These are phyloP conservation scores for Stramonita haemastoma DNA, from an alignment of 2,888 invertebrate species.

Conservation along the genomic window DNA sequence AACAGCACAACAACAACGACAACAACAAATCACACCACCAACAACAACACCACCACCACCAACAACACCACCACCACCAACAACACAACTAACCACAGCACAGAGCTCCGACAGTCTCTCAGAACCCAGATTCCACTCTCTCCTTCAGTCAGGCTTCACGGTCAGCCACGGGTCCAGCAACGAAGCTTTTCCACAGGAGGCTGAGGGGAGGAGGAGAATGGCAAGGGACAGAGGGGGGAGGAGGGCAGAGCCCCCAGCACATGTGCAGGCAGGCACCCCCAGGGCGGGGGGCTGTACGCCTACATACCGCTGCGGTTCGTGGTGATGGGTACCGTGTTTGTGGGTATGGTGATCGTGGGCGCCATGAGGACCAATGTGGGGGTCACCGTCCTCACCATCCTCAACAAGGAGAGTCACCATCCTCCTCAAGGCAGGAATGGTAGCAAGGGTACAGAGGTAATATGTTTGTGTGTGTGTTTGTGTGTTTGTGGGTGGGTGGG, in stretches of 20 bases:
- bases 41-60: too few species aligned
- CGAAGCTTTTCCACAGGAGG: background rate
- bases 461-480: too few species aligned
- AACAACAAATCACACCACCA: too few species aligned
- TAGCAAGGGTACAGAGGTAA: too few species aligned
- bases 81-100: background rate
- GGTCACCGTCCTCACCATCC: slow-evolving; percentile 71
- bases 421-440: too few species aligned
- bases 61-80: too few species aligned
- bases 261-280: background rate
- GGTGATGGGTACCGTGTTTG: slow-evolving; percentile 59
- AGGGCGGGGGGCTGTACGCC: background rate
- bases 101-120: background rate
- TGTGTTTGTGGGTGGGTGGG: too few species aligned
- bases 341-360: slow-evolving; percentile 72
- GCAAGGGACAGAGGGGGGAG: background rate
- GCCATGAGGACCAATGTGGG: slow-evolving; percentile 75
- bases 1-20: too few species aligned
- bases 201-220: background rate
- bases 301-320: slow-evolving; percentile 63
- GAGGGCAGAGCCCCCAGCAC: background rate
- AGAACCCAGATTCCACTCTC: background rate
- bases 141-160: background rate
- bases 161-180: background rate
- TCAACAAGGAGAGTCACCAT: slow-evolving; percentile 54